Percentiles rank a stretch among this genome's conserved stretches.
These are phyloP conservation scores for Psococerastis gibbosa DNA, from an alignment of 2,888 invertebrate species.

Conservation along the genomic window DNA sequence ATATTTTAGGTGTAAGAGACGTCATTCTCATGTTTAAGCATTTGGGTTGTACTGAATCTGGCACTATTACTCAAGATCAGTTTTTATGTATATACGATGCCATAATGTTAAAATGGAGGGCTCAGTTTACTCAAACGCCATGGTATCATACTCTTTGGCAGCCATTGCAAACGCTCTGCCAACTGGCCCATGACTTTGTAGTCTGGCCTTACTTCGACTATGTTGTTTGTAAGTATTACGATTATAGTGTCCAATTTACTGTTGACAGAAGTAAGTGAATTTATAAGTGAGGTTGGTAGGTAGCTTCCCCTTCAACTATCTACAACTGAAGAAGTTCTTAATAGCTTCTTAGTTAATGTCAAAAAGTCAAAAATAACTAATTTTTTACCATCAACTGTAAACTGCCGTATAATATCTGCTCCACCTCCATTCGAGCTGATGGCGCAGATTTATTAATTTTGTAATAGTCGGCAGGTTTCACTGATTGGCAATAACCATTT, in stretches of 20 bases:
- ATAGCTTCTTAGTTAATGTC: not conserved
- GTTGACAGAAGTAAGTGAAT: not conserved
- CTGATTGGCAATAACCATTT: no score
- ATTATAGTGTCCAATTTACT: not conserved
- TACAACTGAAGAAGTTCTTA: not conserved
- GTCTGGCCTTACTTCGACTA: conserved; percentile 55
- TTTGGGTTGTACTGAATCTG: conserved; percentile 46
- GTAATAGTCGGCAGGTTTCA: no score
- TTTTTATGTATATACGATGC: conserved; percentile 56
- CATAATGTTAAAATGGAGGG: conserved; percentile 52
- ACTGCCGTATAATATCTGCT: no score
- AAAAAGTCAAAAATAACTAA: not conserved
- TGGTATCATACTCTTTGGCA: conserved; percentile 49
- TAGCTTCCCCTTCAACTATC: no score
- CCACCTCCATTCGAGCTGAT: no score
- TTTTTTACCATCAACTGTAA: no score
- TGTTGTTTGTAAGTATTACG: conserved; percentile 40
- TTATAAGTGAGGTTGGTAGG: no score
- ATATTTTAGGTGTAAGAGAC: conserved; percentile 43
- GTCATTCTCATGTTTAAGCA: conserved; percentile 64
- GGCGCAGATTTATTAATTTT: no score
- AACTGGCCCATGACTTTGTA: conserved; percentile 39
- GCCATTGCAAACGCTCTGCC: conserved; percentile 39
- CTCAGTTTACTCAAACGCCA: conserved; percentile 44
- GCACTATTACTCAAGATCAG: conserved; percentile 47